phyloP scores from a whole-genome alignment of 2,888 invertebrate species.

The Chydorus sphaericus region DNA sequence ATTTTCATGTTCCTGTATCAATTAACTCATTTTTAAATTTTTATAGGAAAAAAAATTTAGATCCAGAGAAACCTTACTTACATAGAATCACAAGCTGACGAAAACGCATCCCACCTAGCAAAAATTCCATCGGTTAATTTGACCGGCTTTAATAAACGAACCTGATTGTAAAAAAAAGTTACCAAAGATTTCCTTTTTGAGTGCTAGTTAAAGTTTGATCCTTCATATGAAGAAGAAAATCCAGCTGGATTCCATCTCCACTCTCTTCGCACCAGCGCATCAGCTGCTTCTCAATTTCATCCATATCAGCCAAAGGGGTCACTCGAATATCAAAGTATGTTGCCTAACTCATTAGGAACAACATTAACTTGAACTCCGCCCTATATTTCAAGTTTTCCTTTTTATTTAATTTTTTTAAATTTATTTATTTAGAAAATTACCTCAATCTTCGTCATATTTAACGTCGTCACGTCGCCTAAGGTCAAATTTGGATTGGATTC shows the following conservation, averaged over 20 bases:
- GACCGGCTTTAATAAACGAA: background rate
- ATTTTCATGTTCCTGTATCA: slow-evolving; percentile 27
- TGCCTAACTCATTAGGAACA: slow-evolving; percentile 62
- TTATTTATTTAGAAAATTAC: no score
- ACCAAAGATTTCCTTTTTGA: slow-evolving; percentile 13
- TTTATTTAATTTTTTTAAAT: background rate
- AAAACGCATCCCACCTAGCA: slow-evolving; percentile 34
- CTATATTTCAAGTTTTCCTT: slow-evolving; percentile 28
- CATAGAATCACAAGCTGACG: slow-evolving; percentile 32
- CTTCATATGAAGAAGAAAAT: slow-evolving; percentile 46
- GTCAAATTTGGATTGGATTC: slow-evolving; percentile 46
- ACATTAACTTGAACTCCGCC: slow-evolving; percentile 87
- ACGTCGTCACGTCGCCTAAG: slow-evolving; percentile 71
- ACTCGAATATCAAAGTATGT: slow-evolving; percentile 60
- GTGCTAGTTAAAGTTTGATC: slow-evolving; percentile 25
- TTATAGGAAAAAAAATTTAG: background rate
- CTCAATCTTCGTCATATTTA: slow-evolving; percentile 62
- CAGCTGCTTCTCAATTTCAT: slow-evolving; percentile 37
- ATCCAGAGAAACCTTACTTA: slow-evolving; percentile 26
- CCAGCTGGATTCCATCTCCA: slow-evolving; percentile 50
- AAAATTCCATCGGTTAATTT: background rate
- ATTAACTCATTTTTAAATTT: no score
- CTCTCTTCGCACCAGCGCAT: slow-evolving; percentile 35
- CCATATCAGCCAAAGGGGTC: slow-evolving; percentile 44
- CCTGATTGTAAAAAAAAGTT: background rate